Conservation (phyloP, 2,888 invertebrate genomes). For the Deilephila porcellus region DNA sequence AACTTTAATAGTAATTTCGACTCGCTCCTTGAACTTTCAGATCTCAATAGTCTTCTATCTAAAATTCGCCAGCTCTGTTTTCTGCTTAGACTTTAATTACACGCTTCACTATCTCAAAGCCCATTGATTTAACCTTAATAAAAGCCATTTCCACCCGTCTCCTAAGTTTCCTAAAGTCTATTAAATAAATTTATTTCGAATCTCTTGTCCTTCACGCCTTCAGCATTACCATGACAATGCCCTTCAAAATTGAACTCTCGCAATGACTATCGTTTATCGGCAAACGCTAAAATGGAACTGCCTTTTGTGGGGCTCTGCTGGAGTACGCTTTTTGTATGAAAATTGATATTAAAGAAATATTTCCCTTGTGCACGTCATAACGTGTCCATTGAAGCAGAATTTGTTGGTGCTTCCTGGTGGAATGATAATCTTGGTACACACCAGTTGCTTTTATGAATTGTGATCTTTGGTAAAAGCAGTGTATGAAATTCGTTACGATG, state of each 20-base stretch:
- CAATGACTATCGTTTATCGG: constrained; percentile 31
- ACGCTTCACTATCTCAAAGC: not conserved
- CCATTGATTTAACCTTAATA: constrained; percentile 4
- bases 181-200: constrained; percentile 25
- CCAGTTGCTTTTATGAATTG: not conserved
- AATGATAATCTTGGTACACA: not conserved
- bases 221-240: constrained; percentile 33
- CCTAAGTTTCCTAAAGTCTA: constrained; percentile 13
- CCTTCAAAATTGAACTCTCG: constrained; percentile 29
- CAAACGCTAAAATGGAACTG: constrained; percentile 30
- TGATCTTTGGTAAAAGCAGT: no score
- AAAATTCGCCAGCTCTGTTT: not conserved
- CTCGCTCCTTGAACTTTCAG: not conserved
- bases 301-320: constrained; percentile 26
- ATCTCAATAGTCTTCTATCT: not conserved
- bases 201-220: constrained; percentile 23
- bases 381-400: constrained; percentile 7
- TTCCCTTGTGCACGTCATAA: not conserved
- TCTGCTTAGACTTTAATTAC: not conserved
- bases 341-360: constrained; percentile 24
- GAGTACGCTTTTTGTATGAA: constrained; percentile 22
- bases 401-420: not conserved
- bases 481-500: no score
- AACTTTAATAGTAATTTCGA: not conserved
- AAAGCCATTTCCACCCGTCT: not conserved